These are phyloP conservation scores for Sturnus vulgaris DNA, from an alignment of 2,113 vertebrate species.

Conservation along the genomic window DNA sequence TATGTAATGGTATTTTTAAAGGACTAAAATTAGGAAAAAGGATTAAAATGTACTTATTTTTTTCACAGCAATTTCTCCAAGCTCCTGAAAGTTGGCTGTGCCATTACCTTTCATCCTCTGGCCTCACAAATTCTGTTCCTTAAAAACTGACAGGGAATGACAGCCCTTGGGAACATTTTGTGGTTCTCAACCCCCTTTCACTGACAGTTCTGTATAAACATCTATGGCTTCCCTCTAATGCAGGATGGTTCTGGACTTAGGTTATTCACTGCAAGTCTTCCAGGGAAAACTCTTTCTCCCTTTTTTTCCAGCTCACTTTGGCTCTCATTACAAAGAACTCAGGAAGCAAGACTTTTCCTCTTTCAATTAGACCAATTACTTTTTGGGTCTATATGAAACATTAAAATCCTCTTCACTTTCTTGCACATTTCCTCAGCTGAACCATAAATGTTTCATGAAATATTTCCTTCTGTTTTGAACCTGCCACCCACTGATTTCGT, in stretches of 20 bases:
- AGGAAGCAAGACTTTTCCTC: slow-evolving; percentile 4
- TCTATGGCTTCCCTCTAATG: background rate
- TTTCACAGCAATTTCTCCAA: background rate
- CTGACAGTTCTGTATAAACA: background rate
- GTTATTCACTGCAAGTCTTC: background rate
- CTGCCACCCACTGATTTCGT: background rate
- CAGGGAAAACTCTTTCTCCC: background rate
- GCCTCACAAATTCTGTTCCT: background rate
- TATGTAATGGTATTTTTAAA: slow-evolving; percentile 42
- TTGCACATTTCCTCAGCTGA: background rate
- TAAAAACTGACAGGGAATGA: background rate
- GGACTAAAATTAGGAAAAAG: slow-evolving; percentile 30
- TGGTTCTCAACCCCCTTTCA: background rate
- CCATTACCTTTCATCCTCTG: background rate
- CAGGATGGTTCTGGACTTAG: background rate
- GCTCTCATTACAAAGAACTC: background rate
- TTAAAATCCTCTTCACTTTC: background rate
- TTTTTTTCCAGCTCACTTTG: background rate
- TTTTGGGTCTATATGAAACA: background rate
- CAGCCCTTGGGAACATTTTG: background rate
- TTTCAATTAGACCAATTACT: slow-evolving; percentile 9
- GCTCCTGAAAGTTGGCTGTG: background rate
- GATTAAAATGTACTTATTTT: background rate
- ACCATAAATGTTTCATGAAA: background rate
- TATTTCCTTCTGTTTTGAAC: background rate